phyloP scores from a whole-genome alignment of 1,140 invertebrate species.

The Hormaphis cornu region DNA sequence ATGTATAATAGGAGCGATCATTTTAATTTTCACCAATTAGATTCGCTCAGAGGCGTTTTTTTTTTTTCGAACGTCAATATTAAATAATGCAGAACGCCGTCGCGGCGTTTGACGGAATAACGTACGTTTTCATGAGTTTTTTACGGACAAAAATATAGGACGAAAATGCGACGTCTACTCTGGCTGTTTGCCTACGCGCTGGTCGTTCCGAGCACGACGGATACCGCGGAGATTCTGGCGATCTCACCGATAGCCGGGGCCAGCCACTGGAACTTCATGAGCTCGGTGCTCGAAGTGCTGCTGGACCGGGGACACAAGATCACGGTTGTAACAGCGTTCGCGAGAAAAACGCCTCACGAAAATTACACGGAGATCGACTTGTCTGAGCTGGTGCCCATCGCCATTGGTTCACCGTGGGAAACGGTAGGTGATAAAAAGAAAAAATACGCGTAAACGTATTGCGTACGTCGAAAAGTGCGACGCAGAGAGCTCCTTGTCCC shows the following conservation, averaged over 20 bases:
- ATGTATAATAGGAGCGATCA: too few relatives aligned
- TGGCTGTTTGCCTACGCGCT: background rate
- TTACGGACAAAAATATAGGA: background rate
- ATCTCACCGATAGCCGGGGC: slow-evolving; percentile 37
- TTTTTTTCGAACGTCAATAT: too few relatives aligned
- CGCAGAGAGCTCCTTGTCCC: too few relatives aligned
- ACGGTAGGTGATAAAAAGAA: slow-evolving; percentile 2
- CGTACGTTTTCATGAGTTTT: background rate
- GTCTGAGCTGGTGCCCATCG: background rate
- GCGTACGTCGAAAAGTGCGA: too few relatives aligned
- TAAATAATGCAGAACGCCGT: too few relatives aligned
- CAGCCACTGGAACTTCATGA: slow-evolving; percentile 42
- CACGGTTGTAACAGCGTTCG: slow-evolving; percentile 36
- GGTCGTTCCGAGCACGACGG: background rate
- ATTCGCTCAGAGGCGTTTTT: too few relatives aligned
- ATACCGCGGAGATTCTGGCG: slow-evolving; percentile 38
- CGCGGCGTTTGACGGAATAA: too few relatives aligned
- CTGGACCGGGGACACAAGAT: slow-evolving; percentile 40
- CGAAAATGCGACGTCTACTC: background rate
- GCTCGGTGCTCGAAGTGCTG: slow-evolving; percentile 39
- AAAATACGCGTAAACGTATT: background rate
- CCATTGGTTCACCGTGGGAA: slow-evolving; percentile 5
- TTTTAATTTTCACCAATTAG: too few relatives aligned
- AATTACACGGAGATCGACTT: slow-evolving; percentile 33
- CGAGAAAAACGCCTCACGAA: slow-evolving; percentile 18